Base-by-base conservation (phyloP, 2,113 vertebrate species). In the Synchiropus splendidus region DNA sequence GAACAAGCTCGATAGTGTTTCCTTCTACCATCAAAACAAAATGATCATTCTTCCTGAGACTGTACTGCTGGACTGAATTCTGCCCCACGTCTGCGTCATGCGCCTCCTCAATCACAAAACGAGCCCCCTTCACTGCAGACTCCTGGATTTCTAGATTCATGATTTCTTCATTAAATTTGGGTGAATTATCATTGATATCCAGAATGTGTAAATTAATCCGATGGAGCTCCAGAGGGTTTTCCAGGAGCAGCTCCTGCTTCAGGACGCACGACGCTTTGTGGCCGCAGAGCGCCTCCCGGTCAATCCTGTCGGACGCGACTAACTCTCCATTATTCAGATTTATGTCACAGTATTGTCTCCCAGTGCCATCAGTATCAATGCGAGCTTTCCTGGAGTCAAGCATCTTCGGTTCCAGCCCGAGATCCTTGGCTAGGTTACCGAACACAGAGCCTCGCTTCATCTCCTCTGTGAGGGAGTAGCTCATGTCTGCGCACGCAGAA, bases 141-240 rank as follows among this genome's bases (percentile, higher is more conserved):
- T 90, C 87, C 0, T 0, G 50, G 2, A 86, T 85, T 58, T 85
- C 79, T 4, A 89, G 6, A 2, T 57, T n/a, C 0, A 82, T 74
- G 0, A 10, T 10, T 0, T 51, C 50, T 2, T 54, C 80, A 0
- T 43, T 40, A 68, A 90, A 90, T 2, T 38, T 39, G 0, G 87
- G 87, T 0, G 70, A 16, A 35, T 89, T 86, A 42, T 90, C 88
- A 64, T 90, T 90, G 18, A 89, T 54, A 47, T 90, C 88, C 44
- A 77, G 74, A 12, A 90, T 55, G 11, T 80, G 71, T 2, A 88
- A 57, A 27, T 18, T 42, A 10, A 83, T 50, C 42, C 47, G 58
- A 58, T 80, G 63, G 14, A 83, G 63, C 54, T 84, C 74, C 1
- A 84, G 57, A 9, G 72, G 78, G 53, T 66, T 75, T 43, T 13